These are phyloP conservation scores for Eulemur coronatus DNA, from an alignment of 2,797 vertebrate species.

Conservation along the genomic window DNA sequence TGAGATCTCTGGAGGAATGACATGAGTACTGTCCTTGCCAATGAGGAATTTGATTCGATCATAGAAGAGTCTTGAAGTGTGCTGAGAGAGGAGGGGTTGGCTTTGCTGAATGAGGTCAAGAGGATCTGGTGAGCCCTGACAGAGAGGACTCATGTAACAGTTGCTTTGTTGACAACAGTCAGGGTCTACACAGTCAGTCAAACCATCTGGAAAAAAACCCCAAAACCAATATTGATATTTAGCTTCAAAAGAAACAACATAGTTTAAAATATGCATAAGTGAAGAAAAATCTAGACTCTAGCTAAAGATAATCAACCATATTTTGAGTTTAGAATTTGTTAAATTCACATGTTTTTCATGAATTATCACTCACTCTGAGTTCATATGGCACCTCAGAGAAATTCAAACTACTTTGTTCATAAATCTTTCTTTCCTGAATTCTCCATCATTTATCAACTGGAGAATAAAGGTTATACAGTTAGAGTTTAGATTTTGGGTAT, in stretches of 20 bases:
- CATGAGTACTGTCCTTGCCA: slow-evolving; percentile 94
- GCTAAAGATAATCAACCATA: not conserved
- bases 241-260: not conserved
- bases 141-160: slow-evolving; percentile 92
- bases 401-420: not conserved
- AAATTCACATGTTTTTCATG: slow-evolving; percentile 17
- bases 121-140: slow-evolving; percentile 95
- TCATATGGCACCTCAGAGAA: slow-evolving; percentile 31
- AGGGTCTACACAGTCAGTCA: slow-evolving; percentile 95
- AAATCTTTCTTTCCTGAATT: slow-evolving; percentile 42
- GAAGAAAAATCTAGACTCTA: slow-evolving; percentile 16
- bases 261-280: slow-evolving; percentile 14
- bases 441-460: not conserved
- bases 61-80: slow-evolving; percentile 90
- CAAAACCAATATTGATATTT: not conserved
- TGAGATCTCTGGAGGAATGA: slow-evolving; percentile 92
- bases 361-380: slow-evolving; percentile 28
- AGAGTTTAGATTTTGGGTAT: not conserved
- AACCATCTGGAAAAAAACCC: slow-evolving; percentile 88
- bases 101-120: slow-evolving; percentile 93
- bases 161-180: slow-evolving; percentile 96
- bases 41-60: slow-evolving; percentile 94
- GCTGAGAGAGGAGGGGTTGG: slow-evolving; percentile 87
- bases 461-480: not conserved
- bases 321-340: slow-evolving; percentile 31